A percentile compares a stretch with the other conserved stretches of the same genome.
Conservation (phyloP, 2,888 invertebrate species). For the Apomyelois bistriatella region DNA sequence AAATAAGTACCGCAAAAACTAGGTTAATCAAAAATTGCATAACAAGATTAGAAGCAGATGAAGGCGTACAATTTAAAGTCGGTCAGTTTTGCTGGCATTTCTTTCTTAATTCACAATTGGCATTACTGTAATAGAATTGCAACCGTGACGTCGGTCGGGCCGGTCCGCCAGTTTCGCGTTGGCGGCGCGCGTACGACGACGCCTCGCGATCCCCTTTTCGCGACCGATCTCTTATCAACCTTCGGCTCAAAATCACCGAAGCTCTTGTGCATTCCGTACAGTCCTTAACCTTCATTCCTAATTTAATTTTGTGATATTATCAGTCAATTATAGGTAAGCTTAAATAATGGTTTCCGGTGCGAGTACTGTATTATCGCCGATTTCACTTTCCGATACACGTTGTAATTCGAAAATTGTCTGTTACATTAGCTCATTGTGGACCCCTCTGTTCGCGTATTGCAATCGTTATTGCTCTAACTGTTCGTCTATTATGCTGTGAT, state of each 20-base stretch:
- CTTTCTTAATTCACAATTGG: conserved; percentile 5
- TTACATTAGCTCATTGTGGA: conserved; percentile 18
- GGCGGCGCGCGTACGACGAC: conserved; percentile 44
- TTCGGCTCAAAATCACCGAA: conserved; percentile 22
- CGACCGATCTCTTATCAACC: conserved; percentile 51
- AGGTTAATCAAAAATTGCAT: background rate
- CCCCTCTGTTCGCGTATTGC: conserved; percentile 16
- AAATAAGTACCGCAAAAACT: background rate
- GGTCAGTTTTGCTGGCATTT: conserved; percentile 3
- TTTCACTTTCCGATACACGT: conserved; percentile 62
- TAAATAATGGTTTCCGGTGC: conserved; percentile 3
- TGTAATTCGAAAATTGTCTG: conserved; percentile 23
- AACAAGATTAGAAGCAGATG: background rate
- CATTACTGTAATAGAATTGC: conserved; percentile 17
- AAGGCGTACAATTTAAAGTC: background rate
- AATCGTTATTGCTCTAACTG: conserved; percentile 13
- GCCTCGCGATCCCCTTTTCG: conserved; percentile 34
- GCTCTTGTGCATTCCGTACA: conserved; percentile 17
- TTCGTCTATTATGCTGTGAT: conserved; percentile 9
- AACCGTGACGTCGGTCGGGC: background rate
- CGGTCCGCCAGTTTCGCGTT: conserved; percentile 45
- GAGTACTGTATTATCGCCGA: conserved; percentile 31
- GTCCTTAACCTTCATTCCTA: conserved; percentile 16
- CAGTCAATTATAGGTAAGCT: conserved; percentile 21
- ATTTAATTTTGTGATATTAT: conserved; percentile 17